Conservation (phyloP, 2,888 invertebrate genomes). For the Meghimatium bilineatum region DNA sequence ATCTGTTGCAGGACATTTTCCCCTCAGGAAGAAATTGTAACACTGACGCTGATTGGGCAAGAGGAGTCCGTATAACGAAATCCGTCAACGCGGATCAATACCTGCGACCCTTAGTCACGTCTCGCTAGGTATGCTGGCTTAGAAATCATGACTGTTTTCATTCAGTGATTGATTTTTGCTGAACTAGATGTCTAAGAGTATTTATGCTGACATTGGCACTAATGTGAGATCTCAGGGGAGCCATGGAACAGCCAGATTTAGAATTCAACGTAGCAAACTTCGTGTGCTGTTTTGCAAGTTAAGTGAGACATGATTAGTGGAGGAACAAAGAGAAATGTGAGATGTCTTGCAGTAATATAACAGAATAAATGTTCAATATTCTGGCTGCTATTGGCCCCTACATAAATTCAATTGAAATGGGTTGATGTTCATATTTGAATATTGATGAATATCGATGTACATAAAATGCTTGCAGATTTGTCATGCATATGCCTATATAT, state of each 20-base stretch:
- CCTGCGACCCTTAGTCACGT: neutral
- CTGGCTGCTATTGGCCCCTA: too few relatives aligned
- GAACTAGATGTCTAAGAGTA: constrained; percentile 5
- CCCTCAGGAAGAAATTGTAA: neutral
- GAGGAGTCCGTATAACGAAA: constrained; percentile 8
- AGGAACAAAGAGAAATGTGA: neutral
- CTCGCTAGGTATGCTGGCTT: neutral
- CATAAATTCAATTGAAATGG: too few relatives aligned
- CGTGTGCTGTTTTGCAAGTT: neutral
- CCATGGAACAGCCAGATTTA: neutral
- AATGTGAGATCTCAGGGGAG: neutral
- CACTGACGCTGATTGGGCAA: neutral
- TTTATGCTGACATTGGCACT: neutral
- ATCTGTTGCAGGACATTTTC: constrained; percentile 12
- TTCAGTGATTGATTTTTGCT: constrained; percentile 2
- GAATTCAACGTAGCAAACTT: neutral
- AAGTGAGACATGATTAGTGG: neutral
- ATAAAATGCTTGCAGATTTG: too few relatives aligned
- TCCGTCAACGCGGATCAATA: neutral
- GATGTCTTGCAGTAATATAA: neutral
- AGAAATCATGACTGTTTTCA: constrained; percentile 9
- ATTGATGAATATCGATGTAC: too few relatives aligned
- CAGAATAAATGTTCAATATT: neutral
- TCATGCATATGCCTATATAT: constrained; percentile 1
- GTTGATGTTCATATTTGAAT: too few relatives aligned